Base-by-base conservation (phyloP, 2,113 vertebrate species). In the Anarrhichthys ocellatus region DNA sequence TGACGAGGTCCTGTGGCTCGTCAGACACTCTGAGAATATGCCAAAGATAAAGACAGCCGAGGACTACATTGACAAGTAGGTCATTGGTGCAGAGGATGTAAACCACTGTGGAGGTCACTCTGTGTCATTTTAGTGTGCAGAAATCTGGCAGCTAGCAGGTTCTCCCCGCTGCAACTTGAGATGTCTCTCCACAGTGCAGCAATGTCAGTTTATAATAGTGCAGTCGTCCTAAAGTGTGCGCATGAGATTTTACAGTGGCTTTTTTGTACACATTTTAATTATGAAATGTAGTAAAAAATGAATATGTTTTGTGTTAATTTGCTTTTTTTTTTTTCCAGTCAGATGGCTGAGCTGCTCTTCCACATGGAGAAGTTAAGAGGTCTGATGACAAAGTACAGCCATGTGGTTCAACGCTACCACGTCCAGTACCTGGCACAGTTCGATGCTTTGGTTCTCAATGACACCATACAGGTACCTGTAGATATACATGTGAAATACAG, bases 1-100 rank as follows among this genome's bases (percentile, higher is more conserved):
- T 56, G 97, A 99, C 69, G 98, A 99, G 80, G 93, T 99, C 48
- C 94, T 94, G 76, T 99, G 97, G 97, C 94, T 99, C 11, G 93
- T 95, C 76, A 95, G 96, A 0, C 98, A 98, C 62, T 89, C 95
- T n/a, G 97, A 98, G 73, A 97, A 97, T 8, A 94, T 98, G 91
- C 96, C 96, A 82, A 99, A 97, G 93, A 96, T 95, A 71, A 98
- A 97, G 92, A 96, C 93, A 0, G 95, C 95, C 0, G 97, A 99
- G 75, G 98, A 98, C 92, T 98, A 96, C 6, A 9, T 88, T 2
- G 97, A 98, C 93, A 93, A 92, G 97, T 97, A 84, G 83, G 94
- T 89, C 44, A 73, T 59, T 71, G 50, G 20, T 77, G 42, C 13
- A 71, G 7, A 73, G 40, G 22, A 82, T 22, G 5, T 62, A 32